Percentiles rank a stretch among this genome's conserved stretches.
Evolutionary conservation across 2,113 vertebrate species (phyloP).

Genomic region (Cervus canadensis): DNA sequence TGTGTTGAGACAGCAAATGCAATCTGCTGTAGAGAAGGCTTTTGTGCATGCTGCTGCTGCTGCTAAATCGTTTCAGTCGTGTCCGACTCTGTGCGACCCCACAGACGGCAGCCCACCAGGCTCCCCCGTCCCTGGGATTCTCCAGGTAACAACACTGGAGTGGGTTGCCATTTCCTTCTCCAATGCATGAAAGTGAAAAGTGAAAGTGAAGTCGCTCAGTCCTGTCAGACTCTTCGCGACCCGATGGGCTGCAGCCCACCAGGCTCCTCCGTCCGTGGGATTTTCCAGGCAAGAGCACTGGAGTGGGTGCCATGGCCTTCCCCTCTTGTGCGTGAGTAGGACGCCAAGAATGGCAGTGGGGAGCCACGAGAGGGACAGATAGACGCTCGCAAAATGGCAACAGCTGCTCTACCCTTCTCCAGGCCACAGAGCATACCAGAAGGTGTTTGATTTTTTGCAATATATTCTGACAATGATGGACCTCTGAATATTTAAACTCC

Average conservation of each 20-base stretch:
- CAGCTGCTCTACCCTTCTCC: not conserved
- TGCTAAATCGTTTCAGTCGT: not conserved
- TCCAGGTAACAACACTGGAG: not conserved
- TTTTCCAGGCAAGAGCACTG: not conserved
- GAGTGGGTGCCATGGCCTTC: not conserved
- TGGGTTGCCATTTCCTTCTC: not conserved
- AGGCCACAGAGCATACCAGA: not conserved
- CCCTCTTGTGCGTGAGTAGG: not conserved
- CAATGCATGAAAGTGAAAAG: not conserved
- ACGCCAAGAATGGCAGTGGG: too few species aligned
- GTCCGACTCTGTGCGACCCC: not conserved
- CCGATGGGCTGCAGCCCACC: not conserved
- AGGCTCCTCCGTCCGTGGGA: not conserved
- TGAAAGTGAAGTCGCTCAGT: not conserved
- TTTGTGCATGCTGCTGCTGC: not conserved
- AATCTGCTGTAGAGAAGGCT: not conserved
- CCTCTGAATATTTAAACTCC: not conserved
- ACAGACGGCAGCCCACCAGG: not conserved
- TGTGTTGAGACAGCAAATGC: not conserved
- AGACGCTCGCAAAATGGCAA: not conserved
- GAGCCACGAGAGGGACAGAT: accelerated
- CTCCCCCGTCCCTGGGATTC: not conserved
- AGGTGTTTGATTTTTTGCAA: not conserved
- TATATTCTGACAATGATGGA: not conserved
- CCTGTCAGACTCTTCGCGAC: accelerated